These are phyloP conservation scores for Stegodyphus mimosarum DNA, from an alignment of 1,140 invertebrate genomes.

Conservation along the genomic window DNA sequence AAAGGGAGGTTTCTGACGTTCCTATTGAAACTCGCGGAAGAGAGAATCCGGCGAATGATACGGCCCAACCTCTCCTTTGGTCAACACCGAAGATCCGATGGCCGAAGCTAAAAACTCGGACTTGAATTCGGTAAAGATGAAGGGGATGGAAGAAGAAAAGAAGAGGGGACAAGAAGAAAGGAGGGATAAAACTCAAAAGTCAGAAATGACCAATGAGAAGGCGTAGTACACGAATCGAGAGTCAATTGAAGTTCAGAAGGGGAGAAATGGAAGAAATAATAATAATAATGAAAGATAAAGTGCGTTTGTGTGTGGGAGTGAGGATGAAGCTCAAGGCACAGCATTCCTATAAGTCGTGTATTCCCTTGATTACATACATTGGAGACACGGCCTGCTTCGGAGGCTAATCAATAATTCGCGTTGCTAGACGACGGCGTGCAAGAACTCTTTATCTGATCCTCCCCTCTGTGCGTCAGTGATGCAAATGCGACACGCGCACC, in stretches of 20 bases:
- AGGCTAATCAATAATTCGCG: conserved; percentile 37
- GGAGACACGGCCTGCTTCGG: conserved; percentile 14
- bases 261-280: background rate
- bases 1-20: conserved; percentile 32
- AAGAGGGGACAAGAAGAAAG: background rate
- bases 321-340: background rate
- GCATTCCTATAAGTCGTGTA: background rate
- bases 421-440: conserved; percentile 22
- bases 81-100: conserved; percentile 23
- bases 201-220: conserved; percentile 41
- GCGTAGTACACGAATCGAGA: conserved; percentile 13
- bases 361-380: conserved; percentile 29
- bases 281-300: too few species aligned
- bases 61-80: conserved; percentile 21
- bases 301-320: too few species aligned
- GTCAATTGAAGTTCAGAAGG: conserved; percentile 44
- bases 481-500: conserved; percentile 49
- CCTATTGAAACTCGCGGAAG: conserved; percentile 29
- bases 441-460: conserved; percentile 5
- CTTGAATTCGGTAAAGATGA: conserved; percentile 6
- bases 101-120: background rate
- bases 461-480: conserved; percentile 28
- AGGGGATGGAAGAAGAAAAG: conserved; percentile 2
- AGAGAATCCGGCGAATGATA: conserved; percentile 17
- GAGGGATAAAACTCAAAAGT: background rate